A percentile compares a stretch with the other conserved stretches of the same genome.
These are phyloP conservation scores for Rhadina sibilatrix DNA, from an alignment of 2,113 vertebrate genomes.

Conservation along the genomic window DNA sequence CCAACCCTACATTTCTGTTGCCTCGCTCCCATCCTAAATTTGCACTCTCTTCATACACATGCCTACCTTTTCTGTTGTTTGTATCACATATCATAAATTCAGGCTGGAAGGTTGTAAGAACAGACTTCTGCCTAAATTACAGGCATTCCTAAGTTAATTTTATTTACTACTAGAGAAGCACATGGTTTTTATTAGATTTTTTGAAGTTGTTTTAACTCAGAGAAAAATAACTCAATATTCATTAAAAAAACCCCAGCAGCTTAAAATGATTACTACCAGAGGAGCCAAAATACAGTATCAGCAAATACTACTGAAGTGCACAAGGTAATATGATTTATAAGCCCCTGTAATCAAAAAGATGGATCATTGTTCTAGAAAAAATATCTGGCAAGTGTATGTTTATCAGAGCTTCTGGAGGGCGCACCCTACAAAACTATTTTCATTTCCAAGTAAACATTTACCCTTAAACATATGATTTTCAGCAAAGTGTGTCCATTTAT, in stretches of 20 bases:
- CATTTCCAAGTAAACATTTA: background rate
- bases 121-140: background rate
- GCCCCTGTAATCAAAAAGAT: background rate
- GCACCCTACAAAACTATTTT: background rate
- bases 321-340: background rate
- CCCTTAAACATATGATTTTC: background rate
- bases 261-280: background rate
- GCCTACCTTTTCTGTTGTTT: background rate
- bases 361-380: background rate
- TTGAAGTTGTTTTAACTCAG: background rate
- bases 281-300: background rate
- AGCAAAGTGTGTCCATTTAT: background rate
- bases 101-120: background rate
- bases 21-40: background rate
- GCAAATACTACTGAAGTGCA: background rate
- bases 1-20: background rate
- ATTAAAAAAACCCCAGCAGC: background rate
- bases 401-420: background rate
- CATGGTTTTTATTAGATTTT: background rate
- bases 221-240: background rate
- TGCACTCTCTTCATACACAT: background rate
- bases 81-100: background rate
- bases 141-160: background rate
- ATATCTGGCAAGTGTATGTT: background rate
- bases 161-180: background rate